Evolutionary conservation across 2,797 vertebrate genomes (phyloP).

Genomic region (Melanotaenia pygmaea): DNA sequence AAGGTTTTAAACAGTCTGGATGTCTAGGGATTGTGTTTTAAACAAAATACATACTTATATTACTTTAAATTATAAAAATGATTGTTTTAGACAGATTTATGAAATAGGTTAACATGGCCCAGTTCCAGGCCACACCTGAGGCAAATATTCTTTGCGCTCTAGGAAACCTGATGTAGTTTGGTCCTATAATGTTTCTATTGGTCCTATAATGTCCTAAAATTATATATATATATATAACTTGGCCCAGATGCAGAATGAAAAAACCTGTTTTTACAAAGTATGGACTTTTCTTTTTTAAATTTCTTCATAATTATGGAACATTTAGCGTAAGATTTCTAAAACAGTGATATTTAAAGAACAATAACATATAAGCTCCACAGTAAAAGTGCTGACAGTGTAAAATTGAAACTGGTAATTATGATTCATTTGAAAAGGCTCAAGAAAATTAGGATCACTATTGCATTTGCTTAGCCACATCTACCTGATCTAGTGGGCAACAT

Average conservation of each 20-base stretch:
- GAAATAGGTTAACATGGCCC: background rate
- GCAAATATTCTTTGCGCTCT: too few species aligned
- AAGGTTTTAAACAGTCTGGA: background rate
- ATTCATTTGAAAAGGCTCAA: background rate
- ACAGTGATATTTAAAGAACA: too few species aligned
- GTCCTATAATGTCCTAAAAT: background rate
- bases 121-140: too few species aligned
- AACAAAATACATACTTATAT: background rate
- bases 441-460: background rate
- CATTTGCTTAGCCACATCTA: background rate
- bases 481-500: slow-evolving; percentile 79
- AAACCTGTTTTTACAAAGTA: too few species aligned
- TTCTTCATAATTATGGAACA: too few species aligned
- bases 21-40: background rate
- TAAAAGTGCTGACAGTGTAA: background rate
- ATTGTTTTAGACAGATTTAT: too few species aligned
- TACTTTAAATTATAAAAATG: too few species aligned
- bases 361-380: too few species aligned
- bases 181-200: background rate
- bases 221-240: background rate
- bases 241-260: background rate
- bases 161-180: background rate
- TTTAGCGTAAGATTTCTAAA: too few species aligned
- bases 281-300: too few species aligned
- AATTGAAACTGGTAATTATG: background rate